Conservation (phyloP, 2,797 vertebrate genomes). For the Cirrhinus mrigala region DNA sequence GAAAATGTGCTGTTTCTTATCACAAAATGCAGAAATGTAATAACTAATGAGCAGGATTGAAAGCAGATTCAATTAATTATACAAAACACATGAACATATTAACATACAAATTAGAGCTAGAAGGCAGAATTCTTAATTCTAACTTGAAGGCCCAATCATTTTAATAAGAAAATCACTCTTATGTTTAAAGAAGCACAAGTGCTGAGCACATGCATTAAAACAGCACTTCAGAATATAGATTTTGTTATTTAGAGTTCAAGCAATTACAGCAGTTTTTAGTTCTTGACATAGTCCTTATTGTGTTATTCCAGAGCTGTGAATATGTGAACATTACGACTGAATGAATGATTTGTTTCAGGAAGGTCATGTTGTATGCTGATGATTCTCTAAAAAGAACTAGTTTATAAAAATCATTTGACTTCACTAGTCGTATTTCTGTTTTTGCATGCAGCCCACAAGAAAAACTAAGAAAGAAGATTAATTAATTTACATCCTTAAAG, state of each 20-base stretch:
- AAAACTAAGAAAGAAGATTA: neutral
- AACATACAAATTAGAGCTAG: slow-evolving; percentile 55
- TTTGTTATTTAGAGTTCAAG: slow-evolving; percentile 11
- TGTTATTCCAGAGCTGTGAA: neutral
- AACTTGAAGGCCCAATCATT: neutral
- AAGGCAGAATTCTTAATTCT: slow-evolving; percentile 41
- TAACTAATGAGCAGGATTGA: slow-evolving; percentile 43
- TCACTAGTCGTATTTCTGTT: neutral
- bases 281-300: neutral
- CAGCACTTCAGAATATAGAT: slow-evolving; percentile 25
- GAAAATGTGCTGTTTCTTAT: slow-evolving; percentile 32
- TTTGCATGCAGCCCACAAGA: neutral
- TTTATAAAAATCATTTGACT: neutral
- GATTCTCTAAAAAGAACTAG: neutral
- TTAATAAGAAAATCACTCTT: slow-evolving; percentile 20
- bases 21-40: slow-evolving; percentile 42
- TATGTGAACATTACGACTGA: neutral
- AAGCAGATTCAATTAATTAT: slow-evolving; percentile 48
- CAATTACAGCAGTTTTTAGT: neutral
- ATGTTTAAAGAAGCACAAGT: slow-evolving; percentile 7
- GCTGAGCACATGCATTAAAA: neutral
- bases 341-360: neutral
- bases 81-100: slow-evolving; percentile 48
- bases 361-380: neutral
- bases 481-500: neutral